Evolutionary conservation across 1,140 invertebrate species (phyloP).

Genomic region (Babylonia areolata): DNA sequence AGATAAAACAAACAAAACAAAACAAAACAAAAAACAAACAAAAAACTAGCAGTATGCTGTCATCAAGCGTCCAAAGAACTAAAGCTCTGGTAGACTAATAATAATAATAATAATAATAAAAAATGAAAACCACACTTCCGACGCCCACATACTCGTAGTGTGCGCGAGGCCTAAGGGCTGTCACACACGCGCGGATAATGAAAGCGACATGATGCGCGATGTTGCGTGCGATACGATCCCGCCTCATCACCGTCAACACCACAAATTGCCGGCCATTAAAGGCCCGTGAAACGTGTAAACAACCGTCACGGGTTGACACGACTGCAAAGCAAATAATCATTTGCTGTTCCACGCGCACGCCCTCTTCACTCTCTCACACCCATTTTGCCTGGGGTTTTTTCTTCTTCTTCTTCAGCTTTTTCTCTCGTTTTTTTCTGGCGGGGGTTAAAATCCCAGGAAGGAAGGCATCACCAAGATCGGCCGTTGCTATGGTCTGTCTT

Average conservation of each 20-base stretch:
- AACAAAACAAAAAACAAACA: background rate
- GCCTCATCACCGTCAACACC: background rate
- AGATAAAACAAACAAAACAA: background rate
- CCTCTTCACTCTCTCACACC: background rate
- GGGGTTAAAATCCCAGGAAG: no score
- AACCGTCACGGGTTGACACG: background rate
- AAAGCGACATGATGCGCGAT: background rate
- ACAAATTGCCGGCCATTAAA: background rate
- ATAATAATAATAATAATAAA: no score
- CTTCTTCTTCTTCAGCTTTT: background rate
- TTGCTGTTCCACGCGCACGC: background rate
- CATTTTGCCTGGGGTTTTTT: background rate
- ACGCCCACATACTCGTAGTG: no score
- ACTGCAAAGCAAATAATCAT: background rate
- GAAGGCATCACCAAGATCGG: no score
- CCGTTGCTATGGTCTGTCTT: background rate
- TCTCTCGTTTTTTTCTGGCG: background rate
- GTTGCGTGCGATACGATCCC: background rate
- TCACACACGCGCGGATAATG: no score
- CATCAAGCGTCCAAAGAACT: no score
- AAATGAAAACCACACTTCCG: no score
- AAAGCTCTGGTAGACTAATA: no score
- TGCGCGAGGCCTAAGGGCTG: no score
- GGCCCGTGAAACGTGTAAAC: background rate
- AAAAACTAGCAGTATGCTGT: no score